These are phyloP conservation scores for Menidia beryllina DNA, from an alignment of 2,113 vertebrate genomes.

Conservation along the genomic window DNA sequence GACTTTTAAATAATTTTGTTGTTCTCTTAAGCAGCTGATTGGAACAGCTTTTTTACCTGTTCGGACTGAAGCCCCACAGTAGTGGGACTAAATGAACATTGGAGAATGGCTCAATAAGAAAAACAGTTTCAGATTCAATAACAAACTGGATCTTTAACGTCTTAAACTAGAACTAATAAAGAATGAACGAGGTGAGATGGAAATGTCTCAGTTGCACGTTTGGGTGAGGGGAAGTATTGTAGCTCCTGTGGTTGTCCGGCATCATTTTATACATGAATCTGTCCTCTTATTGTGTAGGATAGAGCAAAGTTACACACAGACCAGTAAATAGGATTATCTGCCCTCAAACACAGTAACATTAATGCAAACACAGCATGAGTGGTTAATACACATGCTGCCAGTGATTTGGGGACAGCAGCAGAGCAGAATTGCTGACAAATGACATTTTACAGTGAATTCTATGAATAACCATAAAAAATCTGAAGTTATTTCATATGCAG, in stretches of 20 bases:
- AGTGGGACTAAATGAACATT: constrained; percentile 5
- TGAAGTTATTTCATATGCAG: constrained; percentile 18
- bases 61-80: constrained; percentile 6
- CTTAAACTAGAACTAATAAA: not conserved
- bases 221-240: not conserved
- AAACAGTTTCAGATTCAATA: not conserved
- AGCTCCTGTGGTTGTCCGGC: constrained; percentile 2
- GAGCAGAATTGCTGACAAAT: constrained; percentile 16
- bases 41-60: constrained; percentile 3
- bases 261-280: constrained; percentile 12
- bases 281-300: constrained; percentile 6
- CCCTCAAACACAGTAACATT: not conserved
- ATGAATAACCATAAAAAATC: constrained; percentile 2
- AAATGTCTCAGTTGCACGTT: constrained; percentile 10
- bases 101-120: constrained; percentile 18
- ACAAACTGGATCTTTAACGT: not conserved
- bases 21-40: no score
- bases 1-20: no score
- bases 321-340: constrained; percentile 6
- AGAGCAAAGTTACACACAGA: constrained; percentile 20
- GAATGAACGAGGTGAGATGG: constrained; percentile 12
- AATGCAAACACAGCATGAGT: constrained; percentile 10
- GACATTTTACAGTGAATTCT: constrained; percentile 1
- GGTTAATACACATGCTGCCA: not conserved
- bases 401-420: not conserved